Evolutionary conservation across 2,113 vertebrate genomes (phyloP).

Genomic region (Podilymbus podiceps): DNA sequence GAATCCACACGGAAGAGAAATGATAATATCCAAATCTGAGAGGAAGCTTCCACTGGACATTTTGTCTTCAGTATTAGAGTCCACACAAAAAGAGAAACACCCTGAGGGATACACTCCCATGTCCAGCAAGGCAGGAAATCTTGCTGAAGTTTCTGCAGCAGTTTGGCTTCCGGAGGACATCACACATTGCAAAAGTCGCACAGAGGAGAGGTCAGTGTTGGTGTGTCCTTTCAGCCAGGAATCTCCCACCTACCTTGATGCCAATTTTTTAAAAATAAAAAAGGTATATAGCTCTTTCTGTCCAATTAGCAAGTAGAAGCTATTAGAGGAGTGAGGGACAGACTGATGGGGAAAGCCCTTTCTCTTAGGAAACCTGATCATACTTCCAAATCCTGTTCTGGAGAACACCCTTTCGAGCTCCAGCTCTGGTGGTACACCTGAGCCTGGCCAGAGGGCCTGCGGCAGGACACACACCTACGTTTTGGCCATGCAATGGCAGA

Average conservation of each 20-base stretch:
- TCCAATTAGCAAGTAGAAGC: neutral
- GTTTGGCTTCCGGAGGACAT: neutral
- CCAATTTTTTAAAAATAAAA: neutral
- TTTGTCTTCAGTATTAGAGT: neutral
- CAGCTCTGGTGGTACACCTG: neutral
- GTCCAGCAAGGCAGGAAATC: neutral
- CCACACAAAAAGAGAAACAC: neutral
- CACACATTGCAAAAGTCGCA: accelerated
- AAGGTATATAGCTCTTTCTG: neutral
- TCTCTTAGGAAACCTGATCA: neutral
- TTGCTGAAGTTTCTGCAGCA: neutral
- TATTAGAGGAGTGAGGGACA: neutral
- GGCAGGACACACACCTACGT: neutral
- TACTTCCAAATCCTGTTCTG: neutral
- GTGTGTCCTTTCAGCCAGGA: neutral
- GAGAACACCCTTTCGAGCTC: neutral
- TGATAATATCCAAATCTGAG: neutral
- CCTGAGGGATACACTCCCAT: neutral
- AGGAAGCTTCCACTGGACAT: neutral
- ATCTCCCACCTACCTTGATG: neutral
- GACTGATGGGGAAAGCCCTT: neutral
- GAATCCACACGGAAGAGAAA: neutral
- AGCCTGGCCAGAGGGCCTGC: neutral
- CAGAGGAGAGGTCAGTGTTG: neutral
- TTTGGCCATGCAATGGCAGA: neutral